Conservation (phyloP, 2,888 invertebrate genomes). For the Nebria salina region DNA sequence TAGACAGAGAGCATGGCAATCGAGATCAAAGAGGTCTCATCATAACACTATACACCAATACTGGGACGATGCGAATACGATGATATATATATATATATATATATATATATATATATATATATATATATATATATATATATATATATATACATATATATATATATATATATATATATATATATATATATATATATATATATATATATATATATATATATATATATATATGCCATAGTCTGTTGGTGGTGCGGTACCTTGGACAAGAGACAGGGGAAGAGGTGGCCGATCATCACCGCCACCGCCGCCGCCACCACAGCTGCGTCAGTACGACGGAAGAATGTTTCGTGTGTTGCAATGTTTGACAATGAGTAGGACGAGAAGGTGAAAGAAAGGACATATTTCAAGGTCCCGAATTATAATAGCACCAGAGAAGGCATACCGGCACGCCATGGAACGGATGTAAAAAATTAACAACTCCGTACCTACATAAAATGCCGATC, state of each 20-base stretch:
- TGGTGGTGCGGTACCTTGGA: conserved; percentile 7
- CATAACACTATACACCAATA: background rate
- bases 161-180: no score
- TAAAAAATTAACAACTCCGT: conserved; percentile 46
- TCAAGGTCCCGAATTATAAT: conserved; percentile 46
- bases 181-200: no score
- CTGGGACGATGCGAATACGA: background rate
- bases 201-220: no score
- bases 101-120: no score
- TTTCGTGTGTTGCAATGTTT: conserved; percentile 40
- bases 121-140: no score
- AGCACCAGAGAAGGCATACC: conserved; percentile 25
- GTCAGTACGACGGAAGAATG: conserved; percentile 18
- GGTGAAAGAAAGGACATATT: conserved; percentile 55
- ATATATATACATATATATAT: no score
- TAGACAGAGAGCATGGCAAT: background rate
- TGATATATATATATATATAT: background rate
- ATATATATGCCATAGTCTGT: background rate
- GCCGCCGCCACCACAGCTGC: background rate
- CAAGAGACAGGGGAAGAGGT: conserved; percentile 12
- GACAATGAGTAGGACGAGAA: conserved; percentile 53
- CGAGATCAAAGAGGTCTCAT: background rate
- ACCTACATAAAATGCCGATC: conserved; percentile 39
- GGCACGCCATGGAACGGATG: conserved; percentile 41
- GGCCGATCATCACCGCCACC: conserved; percentile 5